phyloP scores from a whole-genome alignment of 1,140 invertebrate species.

The Trinorchestia longiramus region DNA sequence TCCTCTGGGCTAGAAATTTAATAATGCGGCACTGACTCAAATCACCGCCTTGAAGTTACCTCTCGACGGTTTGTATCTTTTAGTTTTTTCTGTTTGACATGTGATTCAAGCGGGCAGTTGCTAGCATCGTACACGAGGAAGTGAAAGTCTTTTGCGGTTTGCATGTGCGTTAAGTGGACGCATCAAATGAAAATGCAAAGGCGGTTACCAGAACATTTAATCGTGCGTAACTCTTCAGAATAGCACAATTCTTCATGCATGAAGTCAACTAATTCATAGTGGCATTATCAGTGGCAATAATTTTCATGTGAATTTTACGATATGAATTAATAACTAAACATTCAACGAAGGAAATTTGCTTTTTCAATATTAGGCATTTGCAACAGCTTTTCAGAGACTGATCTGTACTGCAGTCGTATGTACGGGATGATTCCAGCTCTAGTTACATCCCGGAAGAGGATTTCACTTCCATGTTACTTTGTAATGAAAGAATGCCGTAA shows the following conservation, averaged over 20 bases:
- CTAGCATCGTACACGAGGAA: background rate
- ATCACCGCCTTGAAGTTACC: background rate
- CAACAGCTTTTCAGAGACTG: background rate
- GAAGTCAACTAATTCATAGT: background rate
- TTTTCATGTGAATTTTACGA: background rate
- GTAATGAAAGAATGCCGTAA: background rate
- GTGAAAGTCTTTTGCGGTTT: background rate
- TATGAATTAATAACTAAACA: background rate
- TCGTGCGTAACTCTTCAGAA: background rate
- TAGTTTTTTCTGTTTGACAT: background rate
- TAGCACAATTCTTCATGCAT: background rate
- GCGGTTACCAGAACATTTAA: background rate
- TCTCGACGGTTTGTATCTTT: background rate
- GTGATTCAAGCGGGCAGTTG: background rate
- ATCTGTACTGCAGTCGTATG: background rate
- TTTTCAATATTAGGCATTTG: background rate
- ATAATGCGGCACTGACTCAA: background rate
- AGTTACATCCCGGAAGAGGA: constrained; percentile 10
- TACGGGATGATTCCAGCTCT: background rate
- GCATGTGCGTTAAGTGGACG: background rate
- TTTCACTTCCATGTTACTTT: background rate
- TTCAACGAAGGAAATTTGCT: background rate
- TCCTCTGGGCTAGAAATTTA: background rate
- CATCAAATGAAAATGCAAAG: background rate
- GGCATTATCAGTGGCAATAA: background rate